Evolutionary conservation across 2,797 vertebrate genomes (phyloP).

Genomic region (Bradypus variegatus): DNA sequence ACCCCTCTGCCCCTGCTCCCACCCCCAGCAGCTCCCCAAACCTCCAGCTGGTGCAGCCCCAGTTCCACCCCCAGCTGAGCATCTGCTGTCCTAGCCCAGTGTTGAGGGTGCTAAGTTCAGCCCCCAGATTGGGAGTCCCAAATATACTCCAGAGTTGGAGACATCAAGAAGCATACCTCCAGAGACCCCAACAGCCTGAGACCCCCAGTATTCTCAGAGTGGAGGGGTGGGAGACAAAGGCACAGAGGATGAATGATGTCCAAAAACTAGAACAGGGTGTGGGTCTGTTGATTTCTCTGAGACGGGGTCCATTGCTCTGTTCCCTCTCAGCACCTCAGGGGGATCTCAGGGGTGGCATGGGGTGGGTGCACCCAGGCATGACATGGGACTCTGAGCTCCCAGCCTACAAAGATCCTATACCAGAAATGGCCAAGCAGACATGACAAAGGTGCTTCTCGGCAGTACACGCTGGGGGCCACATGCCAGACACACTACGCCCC

Average conservation of each 20-base stretch:
- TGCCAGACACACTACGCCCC: not conserved
- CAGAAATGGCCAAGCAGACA: not conserved
- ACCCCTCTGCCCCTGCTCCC: accelerated
- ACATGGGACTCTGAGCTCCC: not conserved
- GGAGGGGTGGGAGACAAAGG: not conserved
- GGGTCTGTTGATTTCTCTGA: no score
- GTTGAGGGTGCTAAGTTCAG: not conserved
- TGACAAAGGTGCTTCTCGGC: not conserved
- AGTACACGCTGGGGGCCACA: not conserved
- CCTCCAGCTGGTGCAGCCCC: not conserved
- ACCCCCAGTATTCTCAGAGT: not conserved
- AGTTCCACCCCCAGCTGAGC: not conserved
- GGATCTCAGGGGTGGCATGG: not conserved
- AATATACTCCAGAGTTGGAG: not conserved
- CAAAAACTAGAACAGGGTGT: no score
- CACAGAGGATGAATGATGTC: not conserved
- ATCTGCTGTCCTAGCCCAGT: not conserved
- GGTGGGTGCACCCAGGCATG: not conserved
- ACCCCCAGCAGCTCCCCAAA: not conserved
- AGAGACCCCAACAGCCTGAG: not conserved
- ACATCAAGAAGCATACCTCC: not conserved
- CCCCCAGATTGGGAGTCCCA: not conserved
- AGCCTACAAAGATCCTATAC: not conserved
- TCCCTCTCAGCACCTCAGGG: not conserved
- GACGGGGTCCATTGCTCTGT: not conserved